Evolutionary conservation across 2,888 invertebrate genomes (phyloP), one percentile per base, ranked within the genome.

Genomic region (Philereme vetulata): DNA sequence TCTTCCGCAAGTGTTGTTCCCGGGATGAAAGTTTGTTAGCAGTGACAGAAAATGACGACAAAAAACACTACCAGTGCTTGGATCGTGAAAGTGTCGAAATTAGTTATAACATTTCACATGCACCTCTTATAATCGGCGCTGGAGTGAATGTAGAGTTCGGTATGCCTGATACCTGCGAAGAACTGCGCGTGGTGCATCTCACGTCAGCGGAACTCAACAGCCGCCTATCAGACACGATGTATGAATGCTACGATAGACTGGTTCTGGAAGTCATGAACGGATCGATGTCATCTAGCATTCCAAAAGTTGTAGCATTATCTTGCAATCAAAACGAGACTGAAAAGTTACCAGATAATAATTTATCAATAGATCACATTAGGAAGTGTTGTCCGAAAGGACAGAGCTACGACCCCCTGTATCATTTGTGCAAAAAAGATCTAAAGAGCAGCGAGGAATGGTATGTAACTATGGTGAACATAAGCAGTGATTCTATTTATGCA

Each of bases 351-450:
- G 64, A 72, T 62, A 66, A 71, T 36, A 71, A 67, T 45, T 55
- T 84, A 38, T 70, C 72, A 42, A 72, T 90, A 54, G 71, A 80
- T 58, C 78, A 81, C 54, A 72, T 92, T 36, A 75, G 82, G 21
- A 93, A 92, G 74, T 93, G 93, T 74, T 93, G 93, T 72, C 81
- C 81, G 7, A 75, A 65, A 51, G 85, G 86, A 32, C 78, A 88
- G 66, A 78, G 72, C 47, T 93, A 88, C 63, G 90, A 92, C 62
- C 66, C 72, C 8, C 62, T 72, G 9, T 75, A 75, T 60, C 91
- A 90, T 70, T 65, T 75, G 34, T 92, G 92, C 68, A 82, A 79
- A 70, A 60, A 71, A 5, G 70, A 67, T 8, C 45, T 57, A n/a
- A 65, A 71, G 40, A 75, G 59, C 58, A 76, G 72, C 38, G 82